phyloP scores from a whole-genome alignment of 2,888 invertebrate species.

The Anoplius nigerrimus region DNA sequence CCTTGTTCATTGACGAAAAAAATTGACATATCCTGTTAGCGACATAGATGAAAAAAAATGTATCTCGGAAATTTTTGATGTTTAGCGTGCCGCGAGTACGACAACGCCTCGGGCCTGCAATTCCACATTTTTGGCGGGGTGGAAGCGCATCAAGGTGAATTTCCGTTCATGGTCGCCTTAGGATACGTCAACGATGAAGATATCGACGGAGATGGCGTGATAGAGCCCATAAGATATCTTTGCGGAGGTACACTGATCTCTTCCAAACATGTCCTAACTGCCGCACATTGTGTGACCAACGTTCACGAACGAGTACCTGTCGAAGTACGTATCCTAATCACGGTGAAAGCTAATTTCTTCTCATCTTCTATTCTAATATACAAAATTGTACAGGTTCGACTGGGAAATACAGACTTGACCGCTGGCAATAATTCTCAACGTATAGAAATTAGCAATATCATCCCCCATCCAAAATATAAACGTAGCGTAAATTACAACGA shows the following conservation, averaged over 20 bases:
- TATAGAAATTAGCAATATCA: slow-evolving; percentile 52
- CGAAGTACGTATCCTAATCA: slow-evolving; percentile 51
- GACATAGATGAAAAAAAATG: background rate
- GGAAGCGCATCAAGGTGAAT: slow-evolving; percentile 54
- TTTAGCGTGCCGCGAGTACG: slow-evolving; percentile 64
- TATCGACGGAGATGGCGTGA: slow-evolving; percentile 20
- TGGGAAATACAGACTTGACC: slow-evolving; percentile 59
- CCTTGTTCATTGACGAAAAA: too few relatives aligned
- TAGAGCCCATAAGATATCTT: slow-evolving; percentile 49
- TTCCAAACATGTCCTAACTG: slow-evolving; percentile 61
- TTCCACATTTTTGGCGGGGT: slow-evolving; percentile 60
- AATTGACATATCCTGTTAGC: too few relatives aligned
- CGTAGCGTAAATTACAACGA: slow-evolving; percentile 62
- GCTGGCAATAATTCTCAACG: slow-evolving; percentile 48
- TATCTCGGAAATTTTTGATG: too few relatives aligned
- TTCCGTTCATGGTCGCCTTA: slow-evolving; percentile 66
- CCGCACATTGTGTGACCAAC: slow-evolving; percentile 69
- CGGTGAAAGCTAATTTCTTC: too few relatives aligned
- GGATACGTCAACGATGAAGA: slow-evolving; percentile 52
- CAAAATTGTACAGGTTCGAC: slow-evolving; percentile 56
- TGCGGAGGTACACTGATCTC: slow-evolving; percentile 70
- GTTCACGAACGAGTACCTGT: slow-evolving; percentile 55
- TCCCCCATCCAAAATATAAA: slow-evolving; percentile 62
- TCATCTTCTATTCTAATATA: too few relatives aligned
- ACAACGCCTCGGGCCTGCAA: slow-evolving; percentile 50